A percentile compares a stretch with the other conserved stretches of the same genome.
These are phyloP conservation scores for Rhegmatorhina hoffmannsi DNA, from an alignment of 2,113 vertebrate genomes.

Conservation along the genomic window DNA sequence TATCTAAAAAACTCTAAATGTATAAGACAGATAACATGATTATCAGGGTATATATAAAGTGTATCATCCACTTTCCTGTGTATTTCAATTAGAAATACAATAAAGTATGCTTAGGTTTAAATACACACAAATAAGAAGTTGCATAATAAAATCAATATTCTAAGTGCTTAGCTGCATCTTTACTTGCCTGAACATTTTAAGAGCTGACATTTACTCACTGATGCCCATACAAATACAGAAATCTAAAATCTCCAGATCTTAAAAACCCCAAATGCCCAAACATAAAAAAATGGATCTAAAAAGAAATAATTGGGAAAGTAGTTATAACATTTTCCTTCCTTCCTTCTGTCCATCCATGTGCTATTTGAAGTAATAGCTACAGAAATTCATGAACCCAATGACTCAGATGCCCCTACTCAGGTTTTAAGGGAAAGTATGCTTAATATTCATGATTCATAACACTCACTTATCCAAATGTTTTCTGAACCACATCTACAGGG, in stretches of 20 bases:
- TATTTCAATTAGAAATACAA: background rate
- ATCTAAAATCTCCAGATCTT: background rate
- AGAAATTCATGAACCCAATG: background rate
- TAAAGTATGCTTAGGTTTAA: background rate
- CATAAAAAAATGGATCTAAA: background rate
- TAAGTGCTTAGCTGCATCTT: background rate
- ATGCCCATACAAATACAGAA: background rate
- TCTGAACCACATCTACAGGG: background rate
- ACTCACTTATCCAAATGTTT: background rate
- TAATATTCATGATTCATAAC: constrained; percentile 7
- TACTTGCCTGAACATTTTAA: background rate
- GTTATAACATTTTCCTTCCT: background rate
- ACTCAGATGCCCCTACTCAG: background rate
- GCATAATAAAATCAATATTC: background rate
- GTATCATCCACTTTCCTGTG: background rate
- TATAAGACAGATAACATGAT: background rate
- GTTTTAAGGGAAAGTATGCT: background rate
- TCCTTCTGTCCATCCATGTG: background rate
- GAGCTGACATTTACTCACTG: background rate
- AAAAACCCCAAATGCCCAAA: background rate
- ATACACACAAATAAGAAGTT: background rate
- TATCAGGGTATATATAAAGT: background rate
- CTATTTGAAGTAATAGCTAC: background rate
- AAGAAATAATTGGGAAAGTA: background rate
- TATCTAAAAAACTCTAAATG: background rate